These are phyloP conservation scores for Isaurus tuberculatus DNA, from an alignment of 92 coral and sea anemone species.

Conservation along the genomic window DNA sequence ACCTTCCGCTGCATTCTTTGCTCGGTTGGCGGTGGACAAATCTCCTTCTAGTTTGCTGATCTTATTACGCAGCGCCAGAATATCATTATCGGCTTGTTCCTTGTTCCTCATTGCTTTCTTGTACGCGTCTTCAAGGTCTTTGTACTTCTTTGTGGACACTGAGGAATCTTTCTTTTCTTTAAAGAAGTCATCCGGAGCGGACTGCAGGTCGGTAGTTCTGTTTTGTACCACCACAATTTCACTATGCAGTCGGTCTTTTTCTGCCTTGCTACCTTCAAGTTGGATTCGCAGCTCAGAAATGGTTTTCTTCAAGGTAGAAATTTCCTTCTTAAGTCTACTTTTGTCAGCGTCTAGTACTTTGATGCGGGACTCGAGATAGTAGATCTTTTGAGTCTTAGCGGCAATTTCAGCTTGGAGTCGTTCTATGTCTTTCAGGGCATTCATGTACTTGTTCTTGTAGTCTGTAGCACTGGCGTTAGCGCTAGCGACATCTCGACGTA, in stretches of 20 bases:
- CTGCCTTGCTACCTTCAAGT: slow-evolving; percentile 81
- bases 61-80: slow-evolving; percentile 58
- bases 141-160: slow-evolving; percentile 78
- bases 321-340: slow-evolving; percentile 70
- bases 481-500: slow-evolving; percentile 79
- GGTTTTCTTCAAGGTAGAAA: slow-evolving; percentile 70
- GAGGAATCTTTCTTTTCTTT: slow-evolving; percentile 69
- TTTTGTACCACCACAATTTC: slow-evolving; percentile 76
- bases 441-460: slow-evolving; percentile 87
- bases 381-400: slow-evolving; percentile 81
- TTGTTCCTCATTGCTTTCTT: slow-evolving; percentile 79
- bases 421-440: slow-evolving; percentile 78
- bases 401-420: slow-evolving; percentile 73
- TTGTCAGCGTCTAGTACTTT: slow-evolving; percentile 77
- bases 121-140: slow-evolving; percentile 86
- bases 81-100: slow-evolving; percentile 69
- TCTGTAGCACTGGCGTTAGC: slow-evolving; percentile 91
- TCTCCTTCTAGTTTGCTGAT: slow-evolving; percentile 76
- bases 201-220: slow-evolving; percentile 76
- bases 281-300: slow-evolving; percentile 82
- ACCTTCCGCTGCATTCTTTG: slow-evolving; percentile 83
- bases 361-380: slow-evolving; percentile 77
- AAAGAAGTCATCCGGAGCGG: slow-evolving; percentile 81
- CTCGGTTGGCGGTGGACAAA: slow-evolving; percentile 70
- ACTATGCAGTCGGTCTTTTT: slow-evolving; percentile 64